A percentile compares a stretch with the other conserved stretches of the same genome.
phyloP scores from a whole-genome alignment of 2,797 vertebrate species.

The Heliangelus exortis region DNA sequence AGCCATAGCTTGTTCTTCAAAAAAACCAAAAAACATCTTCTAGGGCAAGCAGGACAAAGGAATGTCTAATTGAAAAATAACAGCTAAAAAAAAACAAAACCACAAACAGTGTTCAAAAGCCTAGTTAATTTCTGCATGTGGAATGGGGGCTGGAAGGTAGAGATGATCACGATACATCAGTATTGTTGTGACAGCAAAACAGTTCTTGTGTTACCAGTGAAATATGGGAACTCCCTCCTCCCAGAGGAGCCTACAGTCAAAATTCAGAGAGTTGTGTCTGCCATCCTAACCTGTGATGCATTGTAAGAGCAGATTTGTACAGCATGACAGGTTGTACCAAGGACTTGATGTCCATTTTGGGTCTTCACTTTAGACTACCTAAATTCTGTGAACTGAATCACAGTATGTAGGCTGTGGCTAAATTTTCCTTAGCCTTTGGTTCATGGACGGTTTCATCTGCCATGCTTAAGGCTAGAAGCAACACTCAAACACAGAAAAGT shows the following conservation, averaged over 20 bases:
- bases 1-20: not conserved
- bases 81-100: no score
- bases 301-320: not conserved
- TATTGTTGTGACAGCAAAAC: not conserved
- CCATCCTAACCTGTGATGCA: not conserved
- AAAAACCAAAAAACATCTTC: not conserved
- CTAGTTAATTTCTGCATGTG: not conserved
- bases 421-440: not conserved
- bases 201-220: not conserved
- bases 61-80: not conserved
- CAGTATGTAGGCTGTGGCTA: not conserved
- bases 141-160: not conserved
- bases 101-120: not conserved
- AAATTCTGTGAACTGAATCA: not conserved
- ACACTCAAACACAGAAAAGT: not conserved
- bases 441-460: not conserved
- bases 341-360: not conserved
- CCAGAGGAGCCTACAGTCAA: not conserved
- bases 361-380: not conserved
- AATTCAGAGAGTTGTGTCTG: not conserved
- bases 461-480: not conserved
- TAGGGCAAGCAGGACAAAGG: not conserved
- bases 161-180: not conserved
- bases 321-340: not conserved
- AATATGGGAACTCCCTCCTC: not conserved